A percentile compares a stretch with the other conserved stretches of the same genome.
Evolutionary conservation across 1,140 invertebrate genomes (phyloP).

Genomic region (Drosophila takahashii): DNA sequence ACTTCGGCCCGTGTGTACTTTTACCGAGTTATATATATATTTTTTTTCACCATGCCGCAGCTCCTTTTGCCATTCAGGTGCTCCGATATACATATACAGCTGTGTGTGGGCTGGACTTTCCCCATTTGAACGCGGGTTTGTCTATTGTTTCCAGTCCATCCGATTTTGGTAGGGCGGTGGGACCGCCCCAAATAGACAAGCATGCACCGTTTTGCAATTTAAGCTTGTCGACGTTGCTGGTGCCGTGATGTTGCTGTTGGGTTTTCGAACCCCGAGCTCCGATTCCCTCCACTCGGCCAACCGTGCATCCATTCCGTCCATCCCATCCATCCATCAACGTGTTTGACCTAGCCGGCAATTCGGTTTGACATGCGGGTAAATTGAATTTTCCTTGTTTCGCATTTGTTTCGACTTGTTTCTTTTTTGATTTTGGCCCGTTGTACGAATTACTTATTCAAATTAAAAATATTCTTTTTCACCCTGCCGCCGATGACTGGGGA

Average conservation of each 20-base stretch:
- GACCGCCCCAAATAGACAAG: constrained; percentile 67
- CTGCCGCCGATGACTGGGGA: constrained; percentile 70
- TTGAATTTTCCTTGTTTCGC: constrained; percentile 83
- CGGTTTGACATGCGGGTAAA: constrained; percentile 83
- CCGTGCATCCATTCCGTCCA: constrained; percentile 34
- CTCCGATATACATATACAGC: not conserved
- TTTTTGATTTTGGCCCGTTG: constrained; percentile 70
- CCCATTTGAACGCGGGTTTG: constrained; percentile 38
- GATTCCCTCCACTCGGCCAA: constrained; percentile 42
- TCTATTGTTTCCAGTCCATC: constrained; percentile 53
- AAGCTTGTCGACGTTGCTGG: constrained; percentile 59
- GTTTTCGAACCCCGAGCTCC: constrained; percentile 4
- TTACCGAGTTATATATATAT: constrained; percentile 45
- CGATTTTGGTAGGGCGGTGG: constrained; percentile 42
- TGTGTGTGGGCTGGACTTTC: constrained; percentile 27
- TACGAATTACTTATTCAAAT: constrained; percentile 83
- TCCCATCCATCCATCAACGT: constrained; percentile 77
- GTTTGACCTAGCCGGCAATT: constrained; percentile 84
- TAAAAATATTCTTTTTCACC: constrained; percentile 70
- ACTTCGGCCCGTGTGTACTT: constrained; percentile 63
- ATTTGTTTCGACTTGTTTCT: constrained; percentile 76
- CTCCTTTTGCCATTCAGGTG: constrained; percentile 51
- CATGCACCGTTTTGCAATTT: constrained; percentile 81
- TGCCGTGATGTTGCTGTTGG: constrained; percentile 34
- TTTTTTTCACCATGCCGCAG: constrained; percentile 29